Conservation (phyloP, 2,113 vertebrate genomes). For the Upupa epops region DNA sequence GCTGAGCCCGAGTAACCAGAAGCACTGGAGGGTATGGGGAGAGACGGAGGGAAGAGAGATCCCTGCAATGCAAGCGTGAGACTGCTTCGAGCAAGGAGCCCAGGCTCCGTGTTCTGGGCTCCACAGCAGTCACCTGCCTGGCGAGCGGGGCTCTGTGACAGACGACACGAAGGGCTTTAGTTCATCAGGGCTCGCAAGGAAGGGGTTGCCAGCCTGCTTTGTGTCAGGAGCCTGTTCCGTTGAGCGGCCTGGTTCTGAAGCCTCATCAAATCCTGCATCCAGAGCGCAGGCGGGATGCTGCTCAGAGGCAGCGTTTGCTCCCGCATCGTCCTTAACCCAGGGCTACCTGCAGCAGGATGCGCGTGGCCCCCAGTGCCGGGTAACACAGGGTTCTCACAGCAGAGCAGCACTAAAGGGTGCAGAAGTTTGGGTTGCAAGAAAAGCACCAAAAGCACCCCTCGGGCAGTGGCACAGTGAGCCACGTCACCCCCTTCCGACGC, state of each 20-base stretch:
- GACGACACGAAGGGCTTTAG: rapidly evolving
- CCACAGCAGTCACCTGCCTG: background rate
- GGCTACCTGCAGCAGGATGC: background rate
- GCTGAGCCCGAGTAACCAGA: background rate
- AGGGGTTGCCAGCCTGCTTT: background rate
- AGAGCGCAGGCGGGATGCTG: background rate
- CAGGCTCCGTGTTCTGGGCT: rapidly evolving
- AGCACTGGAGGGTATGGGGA: background rate
- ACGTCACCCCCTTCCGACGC: no score
- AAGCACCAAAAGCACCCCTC: background rate
- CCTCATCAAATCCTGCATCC: background rate
- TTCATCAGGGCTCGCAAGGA: background rate
- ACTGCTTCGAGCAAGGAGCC: background rate
- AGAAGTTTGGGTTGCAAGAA: background rate
- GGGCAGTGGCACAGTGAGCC: background rate
- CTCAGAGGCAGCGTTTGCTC: background rate
- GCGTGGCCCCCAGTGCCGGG: rapidly evolving
- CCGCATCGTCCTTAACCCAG: rapidly evolving
- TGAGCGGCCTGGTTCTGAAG: background rate
- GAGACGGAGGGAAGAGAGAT: background rate
- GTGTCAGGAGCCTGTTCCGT: background rate
- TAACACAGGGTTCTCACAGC: background rate
- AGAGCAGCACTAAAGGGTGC: background rate
- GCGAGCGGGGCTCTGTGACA: background rate
- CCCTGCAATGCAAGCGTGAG: rapidly evolving